Percentiles rank a stretch among this genome's conserved stretches.
phyloP scores from a whole-genome alignment of 2,888 invertebrate species.

The Pterostichus niger region DNA sequence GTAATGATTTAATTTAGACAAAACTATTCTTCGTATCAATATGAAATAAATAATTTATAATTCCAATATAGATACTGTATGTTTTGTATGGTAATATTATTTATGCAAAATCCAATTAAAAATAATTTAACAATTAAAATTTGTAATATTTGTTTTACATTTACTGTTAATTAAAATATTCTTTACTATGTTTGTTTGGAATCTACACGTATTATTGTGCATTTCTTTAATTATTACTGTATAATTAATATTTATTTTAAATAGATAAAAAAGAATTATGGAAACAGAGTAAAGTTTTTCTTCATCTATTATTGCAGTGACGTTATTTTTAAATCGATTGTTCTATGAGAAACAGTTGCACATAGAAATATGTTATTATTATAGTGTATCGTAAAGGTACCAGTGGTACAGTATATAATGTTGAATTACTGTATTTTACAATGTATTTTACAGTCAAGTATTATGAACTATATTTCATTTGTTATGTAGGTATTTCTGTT shows the following conservation, averaged over 20 bases:
- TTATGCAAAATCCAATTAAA: conserved; percentile 12
- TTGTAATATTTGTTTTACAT: conserved; percentile 19
- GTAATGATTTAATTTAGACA: too few relatives aligned
- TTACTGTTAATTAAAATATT: conserved; percentile 21
- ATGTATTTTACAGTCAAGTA: conserved; percentile 25
- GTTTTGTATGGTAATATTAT: not conserved
- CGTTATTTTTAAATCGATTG: conserved; percentile 4
- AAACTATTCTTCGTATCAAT: too few relatives aligned
- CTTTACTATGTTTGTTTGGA: conserved; percentile 1
- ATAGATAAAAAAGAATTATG: too few relatives aligned
- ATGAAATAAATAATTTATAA: not conserved
- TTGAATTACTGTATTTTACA: conserved; percentile 25
- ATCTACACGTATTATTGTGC: not conserved
- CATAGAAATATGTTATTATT: conserved; percentile 36
- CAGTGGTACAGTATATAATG: not conserved
- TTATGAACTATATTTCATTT: conserved; percentile 27
- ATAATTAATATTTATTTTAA: conserved; percentile 15
- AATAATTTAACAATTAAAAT: conserved; percentile 12
- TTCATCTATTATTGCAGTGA: conserved; percentile 1
- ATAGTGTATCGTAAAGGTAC: conserved; percentile 16
- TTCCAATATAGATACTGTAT: conserved; percentile 3
- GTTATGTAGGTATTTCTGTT: not conserved
- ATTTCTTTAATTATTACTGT: not conserved
- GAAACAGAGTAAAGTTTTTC: too few relatives aligned
- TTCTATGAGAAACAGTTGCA: not conserved